phyloP scores from a whole-genome alignment of 2,888 invertebrate species.

The Diabrotica balteata region DNA sequence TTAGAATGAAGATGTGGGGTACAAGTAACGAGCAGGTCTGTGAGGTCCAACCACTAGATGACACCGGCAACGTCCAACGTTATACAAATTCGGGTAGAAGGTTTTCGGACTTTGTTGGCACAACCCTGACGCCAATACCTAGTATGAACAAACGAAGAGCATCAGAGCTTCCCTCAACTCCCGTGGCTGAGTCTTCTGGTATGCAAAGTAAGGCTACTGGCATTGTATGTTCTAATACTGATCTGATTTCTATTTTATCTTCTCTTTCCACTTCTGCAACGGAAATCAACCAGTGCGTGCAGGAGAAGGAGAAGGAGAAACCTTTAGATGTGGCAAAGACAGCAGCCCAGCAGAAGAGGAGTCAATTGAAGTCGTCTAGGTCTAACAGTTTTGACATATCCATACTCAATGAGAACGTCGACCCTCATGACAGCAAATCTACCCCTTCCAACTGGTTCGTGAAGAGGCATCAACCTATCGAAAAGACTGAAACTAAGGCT shows the following conservation, averaged over 20 bases:
- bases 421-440: constrained; percentile 45
- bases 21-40: constrained; percentile 79
- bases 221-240: constrained; percentile 82
- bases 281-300: constrained; percentile 77
- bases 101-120: constrained; percentile 76
- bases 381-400: constrained; percentile 88
- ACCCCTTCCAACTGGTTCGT: constrained; percentile 77
- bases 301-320: constrained; percentile 45
- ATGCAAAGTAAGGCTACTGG: constrained; percentile 61
- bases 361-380: constrained; percentile 71
- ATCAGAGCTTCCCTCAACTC: constrained; percentile 70
- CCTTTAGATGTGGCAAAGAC: neutral
- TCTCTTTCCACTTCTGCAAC: constrained; percentile 82
- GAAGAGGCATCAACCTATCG: constrained; percentile 75
- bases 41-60: constrained; percentile 82
- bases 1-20: constrained; percentile 85
- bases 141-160: constrained; percentile 68
- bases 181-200: constrained; percentile 50
- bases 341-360: constrained; percentile 61
- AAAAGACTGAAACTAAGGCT: constrained; percentile 35
- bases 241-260: constrained; percentile 79
- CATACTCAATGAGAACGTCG: constrained; percentile 66
- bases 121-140: constrained; percentile 69
- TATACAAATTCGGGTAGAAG: constrained; percentile 68
- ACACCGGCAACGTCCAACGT: constrained; percentile 65